Evolutionary conservation across 2,888 invertebrate genomes (phyloP).

Genomic region (Thereva unica): DNA sequence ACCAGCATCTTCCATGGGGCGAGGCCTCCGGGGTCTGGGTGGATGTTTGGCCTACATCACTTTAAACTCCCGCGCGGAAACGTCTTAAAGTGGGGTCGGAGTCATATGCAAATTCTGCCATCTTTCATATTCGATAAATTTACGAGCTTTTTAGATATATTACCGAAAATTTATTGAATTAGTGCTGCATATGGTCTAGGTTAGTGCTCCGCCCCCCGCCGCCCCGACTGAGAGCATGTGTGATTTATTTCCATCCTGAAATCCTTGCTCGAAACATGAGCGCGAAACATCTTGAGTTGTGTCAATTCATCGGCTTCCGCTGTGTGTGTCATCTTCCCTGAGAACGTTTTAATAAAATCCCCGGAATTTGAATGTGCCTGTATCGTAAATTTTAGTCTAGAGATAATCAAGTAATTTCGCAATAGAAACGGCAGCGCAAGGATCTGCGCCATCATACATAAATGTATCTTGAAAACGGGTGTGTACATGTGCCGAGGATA

Average conservation of each 20-base stretch:
- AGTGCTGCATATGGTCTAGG: constrained; percentile 36
- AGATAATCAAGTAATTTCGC: constrained; percentile 42
- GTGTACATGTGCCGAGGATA: constrained; percentile 37
- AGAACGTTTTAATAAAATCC: constrained; percentile 39
- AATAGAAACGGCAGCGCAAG: constrained; percentile 15
- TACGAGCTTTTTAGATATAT: constrained; percentile 37
- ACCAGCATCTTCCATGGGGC: constrained; percentile 7
- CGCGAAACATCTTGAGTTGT: constrained; percentile 34
- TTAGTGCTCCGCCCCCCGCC: constrained; percentile 15
- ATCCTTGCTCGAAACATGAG: constrained; percentile 14
- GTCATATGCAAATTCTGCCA: constrained; percentile 27
- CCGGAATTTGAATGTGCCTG: constrained; percentile 33
- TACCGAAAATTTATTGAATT: constrained; percentile 40
- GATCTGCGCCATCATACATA: constrained; percentile 11
- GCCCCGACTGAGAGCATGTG: constrained; percentile 35
- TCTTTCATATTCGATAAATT: constrained; percentile 39
- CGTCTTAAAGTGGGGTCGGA: constrained; percentile 6
- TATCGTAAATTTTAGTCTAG: constrained; percentile 38
- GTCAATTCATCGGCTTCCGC: constrained; percentile 23
- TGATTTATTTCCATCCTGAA: constrained; percentile 37
- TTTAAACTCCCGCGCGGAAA: constrained; percentile 1
- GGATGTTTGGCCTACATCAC: not conserved
- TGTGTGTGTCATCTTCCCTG: constrained; percentile 26
- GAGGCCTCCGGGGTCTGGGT: not conserved
- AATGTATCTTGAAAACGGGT: constrained; percentile 10